Evolutionary conservation across 1,140 invertebrate species (phyloP).

Genomic region (Andrena cerasifolii): DNA sequence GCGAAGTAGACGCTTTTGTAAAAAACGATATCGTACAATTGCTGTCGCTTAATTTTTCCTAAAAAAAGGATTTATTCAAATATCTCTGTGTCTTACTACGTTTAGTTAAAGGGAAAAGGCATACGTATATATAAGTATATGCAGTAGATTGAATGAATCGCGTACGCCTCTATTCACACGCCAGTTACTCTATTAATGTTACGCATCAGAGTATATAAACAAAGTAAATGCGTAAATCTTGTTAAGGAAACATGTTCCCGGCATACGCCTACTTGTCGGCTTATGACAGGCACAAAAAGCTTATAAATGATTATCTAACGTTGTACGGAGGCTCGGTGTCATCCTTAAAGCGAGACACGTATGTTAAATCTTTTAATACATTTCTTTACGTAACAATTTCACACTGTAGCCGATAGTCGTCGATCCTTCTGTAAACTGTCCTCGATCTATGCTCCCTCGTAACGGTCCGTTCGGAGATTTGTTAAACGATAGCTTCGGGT

Average conservation of each 20-base stretch:
- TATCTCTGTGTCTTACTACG: background rate
- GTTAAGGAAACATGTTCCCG: constrained; percentile 69
- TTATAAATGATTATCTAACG: constrained; percentile 77
- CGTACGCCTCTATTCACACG: background rate
- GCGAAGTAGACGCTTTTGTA: too few relatives aligned
- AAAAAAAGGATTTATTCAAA: background rate
- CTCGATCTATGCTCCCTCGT: too few relatives aligned
- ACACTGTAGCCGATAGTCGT: too few relatives aligned
- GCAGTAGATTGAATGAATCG: background rate
- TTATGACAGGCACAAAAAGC: constrained; percentile 78
- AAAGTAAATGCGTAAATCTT: background rate
- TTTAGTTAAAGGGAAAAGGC: too few relatives aligned
- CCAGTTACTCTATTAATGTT: too few relatives aligned
- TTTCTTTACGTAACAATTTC: background rate
- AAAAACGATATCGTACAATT: too few relatives aligned
- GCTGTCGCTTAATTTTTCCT: too few relatives aligned
- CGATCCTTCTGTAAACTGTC: too few relatives aligned
- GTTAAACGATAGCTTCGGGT: background rate
- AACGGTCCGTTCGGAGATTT: background rate
- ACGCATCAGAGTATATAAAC: background rate
- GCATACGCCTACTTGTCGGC: constrained; percentile 75
- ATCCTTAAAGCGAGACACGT: constrained; percentile 76
- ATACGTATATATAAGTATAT: background rate
- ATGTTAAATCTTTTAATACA: constrained; percentile 68
- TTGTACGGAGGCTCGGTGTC: constrained; percentile 68